Percentiles rank a stretch among this genome's conserved stretches.
phyloP scores from a whole-genome alignment of 30 jellyfish, hydroid and myxozoan species.

The Turritopsis dohrnii region DNA sequence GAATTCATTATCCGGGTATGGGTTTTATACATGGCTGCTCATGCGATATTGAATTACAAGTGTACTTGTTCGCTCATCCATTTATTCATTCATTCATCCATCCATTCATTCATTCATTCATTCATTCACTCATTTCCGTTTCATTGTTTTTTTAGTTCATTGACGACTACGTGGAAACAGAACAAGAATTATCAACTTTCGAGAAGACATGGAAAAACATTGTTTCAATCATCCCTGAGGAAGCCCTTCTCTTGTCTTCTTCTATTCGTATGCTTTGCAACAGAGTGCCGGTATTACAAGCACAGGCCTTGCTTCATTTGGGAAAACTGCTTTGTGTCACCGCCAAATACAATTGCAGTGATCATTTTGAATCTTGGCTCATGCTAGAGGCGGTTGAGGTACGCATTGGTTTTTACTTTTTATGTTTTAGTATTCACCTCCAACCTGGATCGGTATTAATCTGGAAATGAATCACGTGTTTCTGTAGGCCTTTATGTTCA shows the following conservation, averaged over 20 bases:
- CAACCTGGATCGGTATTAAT: no score
- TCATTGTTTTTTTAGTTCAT: conserved; percentile 39
- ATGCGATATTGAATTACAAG: no score
- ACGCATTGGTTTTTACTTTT: background rate
- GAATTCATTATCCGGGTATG: conserved; percentile 10
- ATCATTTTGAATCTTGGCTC: conserved; percentile 8
- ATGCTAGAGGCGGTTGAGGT: background rate
- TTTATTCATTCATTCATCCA: no score
- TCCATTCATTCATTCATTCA: no score
- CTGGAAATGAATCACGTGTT: no score
- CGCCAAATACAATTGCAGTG: conserved; percentile 3
- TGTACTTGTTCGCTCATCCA: no score
- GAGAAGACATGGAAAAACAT: conserved; percentile 47
- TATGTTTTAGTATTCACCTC: no score
- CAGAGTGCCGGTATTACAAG: conserved; percentile 42
- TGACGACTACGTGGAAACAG: conserved; percentile 48
- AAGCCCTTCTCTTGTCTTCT: conserved; percentile 33
- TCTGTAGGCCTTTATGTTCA: no score
- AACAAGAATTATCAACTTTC: conserved; percentile 41
- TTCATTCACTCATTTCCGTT: background rate
- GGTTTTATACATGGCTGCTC: no score
- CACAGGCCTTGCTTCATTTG: conserved; percentile 27
- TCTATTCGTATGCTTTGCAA: conserved; percentile 23
- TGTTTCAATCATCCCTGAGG: conserved; percentile 37
- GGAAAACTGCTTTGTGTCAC: background rate